These are phyloP conservation scores for Glyphotaelius pellucidus DNA, from an alignment of 2,888 invertebrate genomes.

Conservation along the genomic window DNA sequence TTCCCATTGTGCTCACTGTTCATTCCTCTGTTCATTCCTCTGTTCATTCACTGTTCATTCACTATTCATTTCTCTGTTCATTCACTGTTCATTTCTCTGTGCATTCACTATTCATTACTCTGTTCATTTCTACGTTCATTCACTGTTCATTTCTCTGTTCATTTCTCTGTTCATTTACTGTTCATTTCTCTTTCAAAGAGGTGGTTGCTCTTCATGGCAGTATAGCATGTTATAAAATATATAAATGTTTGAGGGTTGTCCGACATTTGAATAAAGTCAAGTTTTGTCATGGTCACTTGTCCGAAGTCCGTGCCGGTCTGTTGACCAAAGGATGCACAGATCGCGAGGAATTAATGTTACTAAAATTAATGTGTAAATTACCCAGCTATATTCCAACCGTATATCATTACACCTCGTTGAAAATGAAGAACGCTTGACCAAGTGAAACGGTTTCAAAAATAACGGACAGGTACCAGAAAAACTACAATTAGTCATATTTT, in stretches of 20 bases:
- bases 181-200: neutral
- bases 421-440: neutral
- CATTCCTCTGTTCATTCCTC: no score
- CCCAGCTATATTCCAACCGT: conserved; percentile 9
- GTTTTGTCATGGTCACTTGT: conserved; percentile 49
- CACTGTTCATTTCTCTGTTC: no score
- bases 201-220: neutral
- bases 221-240: neutral
- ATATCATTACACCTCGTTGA: conserved; percentile 33
- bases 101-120: no score
- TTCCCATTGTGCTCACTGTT: no score
- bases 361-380: conserved; percentile 41
- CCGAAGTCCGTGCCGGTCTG: conserved; percentile 15
- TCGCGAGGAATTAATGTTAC: conserved; percentile 46
- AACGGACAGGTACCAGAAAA: neutral
- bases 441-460: neutral
- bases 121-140: no score
- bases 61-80: no score
- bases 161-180: no score
- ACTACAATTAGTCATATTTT: neutral
- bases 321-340: conserved; percentile 21
- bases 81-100: no score
- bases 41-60: no score
- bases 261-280: conserved; percentile 16
- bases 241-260: conserved; percentile 11